These are phyloP conservation scores for Dolichomitus sp. DNA, from an alignment of 2,888 invertebrate species.

Conservation along the genomic window DNA sequence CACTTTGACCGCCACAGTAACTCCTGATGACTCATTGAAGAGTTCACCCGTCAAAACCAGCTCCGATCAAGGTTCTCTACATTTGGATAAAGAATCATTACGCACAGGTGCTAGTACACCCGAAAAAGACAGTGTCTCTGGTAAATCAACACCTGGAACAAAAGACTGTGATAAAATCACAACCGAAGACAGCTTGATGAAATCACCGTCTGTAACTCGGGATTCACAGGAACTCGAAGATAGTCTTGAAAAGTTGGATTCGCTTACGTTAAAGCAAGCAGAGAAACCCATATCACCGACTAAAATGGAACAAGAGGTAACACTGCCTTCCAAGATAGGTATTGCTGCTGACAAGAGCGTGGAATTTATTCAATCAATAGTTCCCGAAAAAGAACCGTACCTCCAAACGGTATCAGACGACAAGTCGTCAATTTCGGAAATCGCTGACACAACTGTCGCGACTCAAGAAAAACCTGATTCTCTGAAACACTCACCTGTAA, in stretches of 20 bases:
- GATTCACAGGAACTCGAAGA: slow-evolving; percentile 22
- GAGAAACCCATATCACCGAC: not conserved
- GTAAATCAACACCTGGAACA: slow-evolving; percentile 71
- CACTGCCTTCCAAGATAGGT: no score
- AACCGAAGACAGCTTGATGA: slow-evolving; percentile 81
- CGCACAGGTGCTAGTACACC: slow-evolving; percentile 75
- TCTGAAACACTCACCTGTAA: not conserved
- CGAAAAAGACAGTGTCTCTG: slow-evolving; percentile 80
- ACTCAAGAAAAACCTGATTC: no score
- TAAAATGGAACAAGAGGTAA: no score
- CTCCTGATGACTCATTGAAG: slow-evolving; percentile 81
- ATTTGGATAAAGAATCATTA: slow-evolving; percentile 78
- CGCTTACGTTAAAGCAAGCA: not conserved
- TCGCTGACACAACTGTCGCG: no score
- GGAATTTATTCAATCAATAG: no score
- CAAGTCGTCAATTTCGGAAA: no score
- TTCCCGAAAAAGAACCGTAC: no score
- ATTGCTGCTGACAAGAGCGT: no score
- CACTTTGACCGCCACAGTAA: slow-evolving; percentile 81
- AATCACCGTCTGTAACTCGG: slow-evolving; percentile 70
- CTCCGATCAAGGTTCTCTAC: slow-evolving; percentile 79
- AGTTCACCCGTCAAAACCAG: slow-evolving; percentile 76
- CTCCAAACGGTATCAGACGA: no score
- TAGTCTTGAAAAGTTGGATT: no score
- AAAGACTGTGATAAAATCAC: slow-evolving; percentile 76